phyloP scores from a whole-genome alignment of 2,113 vertebrate species.

The Eublepharis macularius region DNA sequence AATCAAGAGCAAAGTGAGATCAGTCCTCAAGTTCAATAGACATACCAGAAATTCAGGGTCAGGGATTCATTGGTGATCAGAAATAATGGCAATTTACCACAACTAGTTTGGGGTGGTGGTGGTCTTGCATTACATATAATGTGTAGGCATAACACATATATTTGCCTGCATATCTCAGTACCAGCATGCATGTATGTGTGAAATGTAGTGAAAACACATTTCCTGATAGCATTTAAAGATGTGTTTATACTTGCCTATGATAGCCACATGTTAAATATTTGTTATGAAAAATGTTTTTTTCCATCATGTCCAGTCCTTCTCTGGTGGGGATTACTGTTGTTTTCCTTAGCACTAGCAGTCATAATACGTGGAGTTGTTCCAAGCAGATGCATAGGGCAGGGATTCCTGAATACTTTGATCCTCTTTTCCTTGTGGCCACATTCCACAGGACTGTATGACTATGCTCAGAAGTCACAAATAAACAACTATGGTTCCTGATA shows the following conservation, averaged over 20 bases:
- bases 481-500: too few relatives aligned
- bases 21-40: background rate
- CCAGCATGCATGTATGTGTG: background rate
- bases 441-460: too few relatives aligned
- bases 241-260: too few relatives aligned
- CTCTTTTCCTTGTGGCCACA: background rate
- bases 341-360: background rate
- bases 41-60: background rate
- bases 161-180: background rate
- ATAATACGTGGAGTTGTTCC: background rate
- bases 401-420: background rate
- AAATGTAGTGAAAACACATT: background rate
- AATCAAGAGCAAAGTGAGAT: background rate
- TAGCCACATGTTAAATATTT: too few relatives aligned
- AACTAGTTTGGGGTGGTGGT: too few relatives aligned
- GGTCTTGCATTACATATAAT: too few relatives aligned
- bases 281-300: too few relatives aligned
- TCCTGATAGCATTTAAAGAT: too few relatives aligned
- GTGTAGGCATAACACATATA: background rate
- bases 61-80: background rate
- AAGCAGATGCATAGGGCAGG: background rate
- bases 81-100: background rate
- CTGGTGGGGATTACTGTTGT: background rate
- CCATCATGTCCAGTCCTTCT: too few relatives aligned
- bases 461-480: too few relatives aligned